Evolutionary conservation across 2,113 vertebrate genomes (phyloP), one percentile per base, ranked within the genome.

Genomic region (Glaucomys volans): DNA sequence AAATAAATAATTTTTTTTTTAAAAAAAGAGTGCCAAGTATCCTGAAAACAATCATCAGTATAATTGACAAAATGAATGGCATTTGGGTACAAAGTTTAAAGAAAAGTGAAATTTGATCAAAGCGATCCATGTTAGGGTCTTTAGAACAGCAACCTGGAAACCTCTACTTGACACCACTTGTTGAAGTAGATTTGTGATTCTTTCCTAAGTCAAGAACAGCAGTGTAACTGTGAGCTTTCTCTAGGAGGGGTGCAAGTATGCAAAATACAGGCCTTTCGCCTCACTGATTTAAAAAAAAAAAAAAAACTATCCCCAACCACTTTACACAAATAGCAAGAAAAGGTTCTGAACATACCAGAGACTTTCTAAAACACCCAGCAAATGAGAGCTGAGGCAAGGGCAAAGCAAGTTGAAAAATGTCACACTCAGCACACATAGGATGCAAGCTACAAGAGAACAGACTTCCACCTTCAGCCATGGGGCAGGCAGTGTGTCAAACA

Each of bases 161-260:
- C 75, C 30, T 86, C 69, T 83, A 64, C 26, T 50, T 59, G 64
- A 84, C 47, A 67, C 35, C 64, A 71, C 35, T 83, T 92, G 32
- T 47, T 77, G 17, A 96, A 77, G 52, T 40, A 32, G 32, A 95
- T 76, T 37, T 74, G 16, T 86, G 17, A 79, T 66, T 87, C 57
- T 91, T 86, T 90, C 92, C 71, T 47, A 87, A 97, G 91, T 35
- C 75, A 94, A 81, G 44, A 85, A 47, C n/a, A 92, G 50, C 79
- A 93, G 71, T 67, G 59, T 22, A 83, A 94, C 35, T 50, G 30
- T 47, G 79, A 95, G 87, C 66, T 95, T 80, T 80, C 64, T 86
- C 90, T 95, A 72, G 24, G 62, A 90, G 52, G 52, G 84, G 26
- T 50, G 6, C 20, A 81, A 47, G 28, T 37, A 82, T 50, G 26